A percentile compares a stretch with the other conserved stretches of the same genome.
Conservation (phyloP, 2,888 invertebrate genomes). For the Pheosia tremula region DNA sequence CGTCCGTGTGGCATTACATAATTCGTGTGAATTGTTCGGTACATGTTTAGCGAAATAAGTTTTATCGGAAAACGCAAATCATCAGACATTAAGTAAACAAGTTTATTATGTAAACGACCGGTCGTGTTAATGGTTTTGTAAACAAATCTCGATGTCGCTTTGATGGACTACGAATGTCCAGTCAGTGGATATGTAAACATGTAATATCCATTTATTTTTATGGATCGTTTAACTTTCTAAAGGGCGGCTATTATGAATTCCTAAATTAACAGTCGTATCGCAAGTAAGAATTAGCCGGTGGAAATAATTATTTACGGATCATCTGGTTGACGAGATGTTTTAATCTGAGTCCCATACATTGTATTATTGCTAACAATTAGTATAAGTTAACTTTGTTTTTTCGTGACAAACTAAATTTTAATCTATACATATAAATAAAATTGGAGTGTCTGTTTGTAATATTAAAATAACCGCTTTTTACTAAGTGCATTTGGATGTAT, state of each 20-base stretch:
- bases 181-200: neutral
- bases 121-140: slow-evolving; percentile 4
- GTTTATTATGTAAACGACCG: slow-evolving; percentile 12
- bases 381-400: too few relatives aligned
- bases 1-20: slow-evolving; percentile 26
- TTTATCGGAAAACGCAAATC: slow-evolving; percentile 31
- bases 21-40: slow-evolving; percentile 31
- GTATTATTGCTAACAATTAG: too few relatives aligned
- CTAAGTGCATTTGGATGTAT: too few relatives aligned
- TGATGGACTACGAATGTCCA: neutral
- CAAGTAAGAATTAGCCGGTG: too few relatives aligned
- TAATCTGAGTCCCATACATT: too few relatives aligned
- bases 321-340: too few relatives aligned
- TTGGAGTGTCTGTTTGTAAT: too few relatives aligned
- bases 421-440: too few relatives aligned
- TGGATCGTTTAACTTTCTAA: neutral
- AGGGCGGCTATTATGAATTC: neutral
- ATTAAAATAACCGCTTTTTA: too few relatives aligned
- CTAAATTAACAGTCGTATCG: neutral
- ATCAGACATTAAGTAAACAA: slow-evolving; percentile 15
- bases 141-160: neutral
- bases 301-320: too few relatives aligned
- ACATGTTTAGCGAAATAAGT: slow-evolving; percentile 28
- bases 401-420: too few relatives aligned
- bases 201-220: neutral